These are phyloP conservation scores for Mimas tiliae DNA, from an alignment of 2,888 invertebrate genomes.

Conservation along the genomic window DNA sequence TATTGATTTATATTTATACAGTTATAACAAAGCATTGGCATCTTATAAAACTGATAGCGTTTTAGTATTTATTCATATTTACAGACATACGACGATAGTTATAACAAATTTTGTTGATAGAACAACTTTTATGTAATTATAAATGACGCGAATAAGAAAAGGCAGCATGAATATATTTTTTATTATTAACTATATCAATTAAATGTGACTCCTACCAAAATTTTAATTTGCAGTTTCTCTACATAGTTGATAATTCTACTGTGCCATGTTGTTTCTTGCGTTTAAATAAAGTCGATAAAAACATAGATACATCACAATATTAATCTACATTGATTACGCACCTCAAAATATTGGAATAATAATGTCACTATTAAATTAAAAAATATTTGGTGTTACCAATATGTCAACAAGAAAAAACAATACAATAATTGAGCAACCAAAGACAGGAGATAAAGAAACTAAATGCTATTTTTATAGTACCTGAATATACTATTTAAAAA, in stretches of 20 bases:
- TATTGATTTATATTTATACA: neutral
- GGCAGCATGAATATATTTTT: too few relatives aligned
- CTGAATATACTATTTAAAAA: too few relatives aligned
- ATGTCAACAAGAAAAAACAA: neutral
- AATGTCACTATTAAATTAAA: conserved; percentile 31
- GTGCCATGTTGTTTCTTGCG: neutral
- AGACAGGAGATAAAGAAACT: neutral
- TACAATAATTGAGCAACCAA: conserved; percentile 16
- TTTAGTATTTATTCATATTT: neutral
- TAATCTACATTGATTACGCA: conserved; percentile 3
- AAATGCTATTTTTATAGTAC: too few relatives aligned
- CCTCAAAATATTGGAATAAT: conserved; percentile 10
- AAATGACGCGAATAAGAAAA: too few relatives aligned
- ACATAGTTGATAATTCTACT: neutral
- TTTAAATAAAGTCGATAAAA: too few relatives aligned
- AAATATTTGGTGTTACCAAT: conserved; percentile 33
- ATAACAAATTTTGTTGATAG: too few relatives aligned
- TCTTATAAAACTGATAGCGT: neutral
- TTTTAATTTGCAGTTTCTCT: neutral
- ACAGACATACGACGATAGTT: too few relatives aligned
- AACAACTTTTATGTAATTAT: too few relatives aligned
- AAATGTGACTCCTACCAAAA: neutral
- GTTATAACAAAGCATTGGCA: conserved; percentile 1
- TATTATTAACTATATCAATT: neutral
- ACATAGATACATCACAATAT: neutral